Conservation (phyloP, 2,113 vertebrate species). For the Electrona antarctica region DNA sequence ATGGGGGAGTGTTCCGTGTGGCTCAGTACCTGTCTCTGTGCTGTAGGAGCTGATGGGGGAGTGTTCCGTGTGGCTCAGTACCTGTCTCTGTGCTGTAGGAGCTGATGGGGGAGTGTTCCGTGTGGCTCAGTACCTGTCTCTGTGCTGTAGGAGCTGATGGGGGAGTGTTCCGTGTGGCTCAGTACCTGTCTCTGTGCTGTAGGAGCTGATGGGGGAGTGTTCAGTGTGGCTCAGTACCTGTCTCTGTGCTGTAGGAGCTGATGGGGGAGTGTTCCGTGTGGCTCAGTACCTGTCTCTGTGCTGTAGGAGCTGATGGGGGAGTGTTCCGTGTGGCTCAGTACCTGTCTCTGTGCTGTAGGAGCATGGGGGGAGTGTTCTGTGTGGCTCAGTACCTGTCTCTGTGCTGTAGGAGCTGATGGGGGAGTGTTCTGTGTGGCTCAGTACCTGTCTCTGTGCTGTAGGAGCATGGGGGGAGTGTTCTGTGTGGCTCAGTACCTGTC, state of each 20-base stretch:
- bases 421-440: too few species aligned
- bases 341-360: background rate
- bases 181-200: constrained; percentile 60
- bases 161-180: background rate
- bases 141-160: too few species aligned
- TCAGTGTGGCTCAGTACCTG: background rate
- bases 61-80: constrained; percentile 33
- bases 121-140: too few species aligned
- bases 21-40: constrained; percentile 3
- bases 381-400: background rate
- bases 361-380: background rate
- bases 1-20: background rate
- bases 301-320: background rate
- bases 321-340: background rate
- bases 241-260: background rate
- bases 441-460: too few species aligned
- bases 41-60: constrained; percentile 45
- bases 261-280: background rate
- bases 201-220: background rate
- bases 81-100: constrained; percentile 47
- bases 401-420: background rate
- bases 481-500: too few species aligned
- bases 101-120: background rate
- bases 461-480: too few species aligned
- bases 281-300: background rate